phyloP scores from a whole-genome alignment of 2,797 vertebrate species.

The Neostethus bicornis region DNA sequence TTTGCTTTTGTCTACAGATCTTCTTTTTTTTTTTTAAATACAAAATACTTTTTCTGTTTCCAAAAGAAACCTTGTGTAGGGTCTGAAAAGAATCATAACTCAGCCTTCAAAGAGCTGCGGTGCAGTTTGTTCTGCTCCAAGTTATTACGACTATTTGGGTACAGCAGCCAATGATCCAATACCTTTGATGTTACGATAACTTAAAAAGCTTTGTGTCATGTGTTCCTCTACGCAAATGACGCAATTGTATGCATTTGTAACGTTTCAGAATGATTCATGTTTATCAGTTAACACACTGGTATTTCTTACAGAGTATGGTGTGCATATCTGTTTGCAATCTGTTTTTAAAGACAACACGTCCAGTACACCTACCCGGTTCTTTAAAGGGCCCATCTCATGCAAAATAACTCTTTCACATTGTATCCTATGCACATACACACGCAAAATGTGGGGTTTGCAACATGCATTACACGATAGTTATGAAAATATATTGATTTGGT shows the following conservation, averaged over 20 bases:
- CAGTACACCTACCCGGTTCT: too few relatives aligned
- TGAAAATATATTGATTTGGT: too few relatives aligned
- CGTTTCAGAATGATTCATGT: background rate
- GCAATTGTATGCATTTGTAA: background rate
- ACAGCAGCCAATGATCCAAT: background rate
- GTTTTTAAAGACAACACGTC: too few relatives aligned
- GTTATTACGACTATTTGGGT: background rate
- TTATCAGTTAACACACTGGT: background rate
- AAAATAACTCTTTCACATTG: too few relatives aligned
- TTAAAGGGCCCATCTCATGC: too few relatives aligned
- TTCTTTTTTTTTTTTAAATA: background rate
- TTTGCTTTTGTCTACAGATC: slow-evolving; percentile 6
- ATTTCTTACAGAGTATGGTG: background rate
- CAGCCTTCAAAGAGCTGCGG: background rate
- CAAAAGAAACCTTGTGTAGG: background rate
- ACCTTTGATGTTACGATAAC: background rate
- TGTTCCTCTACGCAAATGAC: background rate
- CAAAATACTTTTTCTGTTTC: background rate
- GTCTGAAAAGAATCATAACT: background rate
- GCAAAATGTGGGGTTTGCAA: too few relatives aligned
- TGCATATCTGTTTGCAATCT: background rate
- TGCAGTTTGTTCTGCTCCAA: background rate
- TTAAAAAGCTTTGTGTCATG: background rate
- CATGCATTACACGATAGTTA: too few relatives aligned
- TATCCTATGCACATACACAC: too few relatives aligned